Percentiles rank a stretch among this genome's conserved stretches.
phyloP scores from a whole-genome alignment of 1,140 invertebrate species.

The Scaptomyza hsui region DNA sequence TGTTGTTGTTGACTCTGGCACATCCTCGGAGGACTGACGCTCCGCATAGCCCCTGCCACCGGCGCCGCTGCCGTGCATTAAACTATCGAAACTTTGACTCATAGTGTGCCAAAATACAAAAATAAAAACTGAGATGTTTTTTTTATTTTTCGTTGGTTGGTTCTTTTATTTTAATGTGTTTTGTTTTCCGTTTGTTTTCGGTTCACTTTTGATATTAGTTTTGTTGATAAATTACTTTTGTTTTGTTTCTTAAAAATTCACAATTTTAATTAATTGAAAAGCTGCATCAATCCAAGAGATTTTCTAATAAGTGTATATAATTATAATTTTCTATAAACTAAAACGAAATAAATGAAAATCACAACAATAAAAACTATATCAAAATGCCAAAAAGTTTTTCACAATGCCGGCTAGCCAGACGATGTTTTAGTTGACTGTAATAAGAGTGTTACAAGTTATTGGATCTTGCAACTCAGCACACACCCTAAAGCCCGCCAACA shows the following conservation, averaged over 20 bases:
- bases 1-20: conserved; percentile 67
- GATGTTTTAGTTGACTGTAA: neutral
- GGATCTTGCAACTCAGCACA: neutral
- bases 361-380: neutral
- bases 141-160: neutral
- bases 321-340: too few relatives aligned
- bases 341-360: neutral
- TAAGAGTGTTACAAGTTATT: neutral
- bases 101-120: conserved; percentile 60
- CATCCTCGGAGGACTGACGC: conserved; percentile 78
- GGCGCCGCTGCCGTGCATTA: conserved; percentile 52
- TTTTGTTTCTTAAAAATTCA: neutral
- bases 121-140: conserved; percentile 25
- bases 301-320: neutral
- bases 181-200: conserved; percentile 20
- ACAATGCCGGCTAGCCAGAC: conserved; percentile 25
- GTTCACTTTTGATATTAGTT: conserved; percentile 40
- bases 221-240: conserved; percentile 22
- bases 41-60: conserved; percentile 49
- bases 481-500: neutral
- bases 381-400: conserved; percentile 28
- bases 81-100: conserved; percentile 81
- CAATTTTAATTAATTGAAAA: too few relatives aligned
- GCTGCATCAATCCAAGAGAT: too few relatives aligned
- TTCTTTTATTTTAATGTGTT: conserved; percentile 18